Evolutionary conservation across 2,797 vertebrate species (phyloP).

Genomic region (Peromyscus eremicus): DNA sequence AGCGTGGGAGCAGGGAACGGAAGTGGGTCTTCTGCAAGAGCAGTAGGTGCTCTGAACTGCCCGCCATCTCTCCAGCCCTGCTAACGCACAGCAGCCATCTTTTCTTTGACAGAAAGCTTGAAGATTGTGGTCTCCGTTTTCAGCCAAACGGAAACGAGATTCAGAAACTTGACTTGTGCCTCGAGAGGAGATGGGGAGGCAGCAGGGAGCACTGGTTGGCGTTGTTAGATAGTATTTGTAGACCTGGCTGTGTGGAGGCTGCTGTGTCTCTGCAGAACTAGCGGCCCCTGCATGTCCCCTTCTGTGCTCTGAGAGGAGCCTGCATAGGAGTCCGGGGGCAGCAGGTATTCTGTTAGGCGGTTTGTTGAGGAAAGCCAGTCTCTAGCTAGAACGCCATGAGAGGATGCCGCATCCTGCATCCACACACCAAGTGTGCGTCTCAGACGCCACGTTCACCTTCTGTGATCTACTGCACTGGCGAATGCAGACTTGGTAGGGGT

Average conservation of each 20-base stretch:
- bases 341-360: not conserved
- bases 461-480: rapidly evolving
- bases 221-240: rapidly evolving
- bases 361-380: not conserved
- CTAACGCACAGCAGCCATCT: not conserved
- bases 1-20: not conserved
- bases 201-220: rapidly evolving
- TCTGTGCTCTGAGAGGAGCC: not conserved
- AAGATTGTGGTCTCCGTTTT: not conserved
- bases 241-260: not conserved
- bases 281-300: not conserved
- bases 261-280: not conserved
- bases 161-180: not conserved
- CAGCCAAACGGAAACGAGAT: not conserved
- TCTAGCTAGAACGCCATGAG: not conserved
- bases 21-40: not conserved
- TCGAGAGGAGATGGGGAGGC: not conserved
- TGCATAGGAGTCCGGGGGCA: not conserved
- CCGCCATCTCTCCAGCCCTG: no score
- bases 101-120: not conserved
- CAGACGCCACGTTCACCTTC: rapidly evolving
- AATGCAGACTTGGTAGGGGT: not conserved
- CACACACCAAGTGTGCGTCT: not conserved
- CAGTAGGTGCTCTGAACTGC: not conserved
- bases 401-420: rapidly evolving